Evolutionary conservation across 2,113 vertebrate genomes (phyloP).

Genomic region (Colossoma macropomum): DNA sequence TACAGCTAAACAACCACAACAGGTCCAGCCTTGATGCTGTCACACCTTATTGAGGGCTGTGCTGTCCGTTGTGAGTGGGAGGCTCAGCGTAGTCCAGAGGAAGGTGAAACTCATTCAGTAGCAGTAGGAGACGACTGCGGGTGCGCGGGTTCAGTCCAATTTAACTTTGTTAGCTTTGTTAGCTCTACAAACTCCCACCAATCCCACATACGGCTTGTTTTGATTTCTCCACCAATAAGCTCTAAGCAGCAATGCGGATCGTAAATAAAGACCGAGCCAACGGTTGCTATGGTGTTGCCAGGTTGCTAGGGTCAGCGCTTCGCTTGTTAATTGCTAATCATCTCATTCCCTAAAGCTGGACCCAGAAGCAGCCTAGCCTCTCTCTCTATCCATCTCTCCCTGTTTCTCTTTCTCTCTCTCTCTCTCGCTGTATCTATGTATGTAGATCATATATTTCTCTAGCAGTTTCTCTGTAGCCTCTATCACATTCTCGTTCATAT

Average conservation of each 20-base stretch:
- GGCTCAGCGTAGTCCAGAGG: background rate
- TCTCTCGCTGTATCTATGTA: background rate
- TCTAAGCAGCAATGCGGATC: background rate
- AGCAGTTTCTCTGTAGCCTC: too few species aligned
- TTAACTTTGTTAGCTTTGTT: conserved; percentile 15
- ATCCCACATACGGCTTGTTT: background rate
- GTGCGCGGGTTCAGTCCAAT: background rate
- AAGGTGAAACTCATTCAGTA: background rate
- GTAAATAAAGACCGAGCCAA: conserved; percentile 58
- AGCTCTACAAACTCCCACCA: background rate
- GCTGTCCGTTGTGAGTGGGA: background rate
- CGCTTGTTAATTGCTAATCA: conserved; percentile 72
- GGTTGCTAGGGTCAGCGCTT: conserved; percentile 40
- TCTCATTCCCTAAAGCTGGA: conserved; percentile 62
- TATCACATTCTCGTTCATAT: too few species aligned
- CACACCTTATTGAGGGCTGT: background rate
- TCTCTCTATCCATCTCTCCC: background rate
- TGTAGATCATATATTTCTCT: too few species aligned
- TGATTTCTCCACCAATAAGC: conserved; percentile 8
- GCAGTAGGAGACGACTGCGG: background rate
- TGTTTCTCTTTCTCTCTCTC: background rate
- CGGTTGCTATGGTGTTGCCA: conserved; percentile 72
- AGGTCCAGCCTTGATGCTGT: background rate
- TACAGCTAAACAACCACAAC: background rate
- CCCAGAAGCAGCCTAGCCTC: conserved; percentile 25